Base-by-base conservation (phyloP, 2,888 invertebrate species). In the Cotesia congregata region DNA sequence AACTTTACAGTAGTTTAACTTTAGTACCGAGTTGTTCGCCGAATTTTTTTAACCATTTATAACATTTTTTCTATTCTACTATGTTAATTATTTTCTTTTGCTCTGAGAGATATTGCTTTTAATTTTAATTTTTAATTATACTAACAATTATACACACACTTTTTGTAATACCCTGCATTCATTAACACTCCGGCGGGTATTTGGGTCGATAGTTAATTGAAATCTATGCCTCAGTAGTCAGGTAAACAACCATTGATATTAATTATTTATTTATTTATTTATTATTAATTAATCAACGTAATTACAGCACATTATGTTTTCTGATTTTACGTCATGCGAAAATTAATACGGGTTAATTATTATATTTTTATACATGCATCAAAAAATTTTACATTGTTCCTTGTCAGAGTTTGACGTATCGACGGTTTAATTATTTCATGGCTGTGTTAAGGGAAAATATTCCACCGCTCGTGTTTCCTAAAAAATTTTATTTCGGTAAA, bases 201-300 rank as follows among this genome's bases (percentile, higher is more conserved):
- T 50, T 50, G 50, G 50, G 50, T 50, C 50, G 12, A 50, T 50
- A 50, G 12, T 50, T 50, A 12, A 50, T 50, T 9, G 38, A 62
- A 62, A 12, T 68, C 6, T 12, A 17, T 39, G 30, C 39, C 15
- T 61, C 39, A 39, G 38, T 7, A 69, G n/a, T 20, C 67, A 64
- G 9, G 17, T 30, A 41, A 64, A 7, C 15, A 75, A 38, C 61
- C 59, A 30, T 69, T 41, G 59, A 62, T 75, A n/a, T 50, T 9
- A 50, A 17, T 38, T 67, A 60, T 30, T 30, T 30, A 30, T 20
- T 30, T 30, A 30, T 20, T 20, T 20, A 20, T 30, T 30, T 30
- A 30, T 30, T 30, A 3, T 30, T 30, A 30, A 30, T 30, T 30
- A 30, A 30, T 50, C 50, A 9, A 50, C 7, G 12, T 50, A 50